Conservation (phyloP, 1,140 invertebrate genomes). For the Hesperophylax magnus region DNA sequence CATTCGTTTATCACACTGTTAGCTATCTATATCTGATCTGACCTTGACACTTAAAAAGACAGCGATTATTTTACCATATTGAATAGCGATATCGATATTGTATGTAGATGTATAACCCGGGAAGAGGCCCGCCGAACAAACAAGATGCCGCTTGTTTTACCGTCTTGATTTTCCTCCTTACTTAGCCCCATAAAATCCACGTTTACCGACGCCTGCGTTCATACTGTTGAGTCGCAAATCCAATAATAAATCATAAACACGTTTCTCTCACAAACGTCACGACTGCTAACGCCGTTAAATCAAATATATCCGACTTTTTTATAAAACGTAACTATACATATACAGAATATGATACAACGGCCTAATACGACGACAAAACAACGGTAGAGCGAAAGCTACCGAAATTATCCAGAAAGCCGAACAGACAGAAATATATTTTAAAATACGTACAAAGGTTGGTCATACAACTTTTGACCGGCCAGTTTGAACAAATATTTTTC, state of each 20-base stretch:
- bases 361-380: slow-evolving; percentile 5
- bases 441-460: slow-evolving; percentile 23
- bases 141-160: slow-evolving; percentile 2
- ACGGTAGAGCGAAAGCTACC: slow-evolving; percentile 22
- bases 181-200: slow-evolving; percentile 8
- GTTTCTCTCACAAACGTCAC: slow-evolving; percentile 31
- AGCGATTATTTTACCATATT: neutral
- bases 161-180: slow-evolving; percentile 12
- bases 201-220: neutral
- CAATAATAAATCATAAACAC: slow-evolving; percentile 42
- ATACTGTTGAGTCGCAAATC: slow-evolving; percentile 27
- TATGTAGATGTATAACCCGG: neutral
- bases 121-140: slow-evolving; percentile 6
- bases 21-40: neutral
- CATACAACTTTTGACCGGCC: neutral
- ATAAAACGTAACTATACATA: slow-evolving; percentile 23
- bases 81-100: slow-evolving; percentile 10
- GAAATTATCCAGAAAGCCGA: slow-evolving; percentile 15
- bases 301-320: slow-evolving; percentile 34
- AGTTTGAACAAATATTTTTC: slow-evolving; percentile 16
- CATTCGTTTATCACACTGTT: slow-evolving; percentile 13
- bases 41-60: slow-evolving; percentile 17
- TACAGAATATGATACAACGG: slow-evolving; percentile 24
- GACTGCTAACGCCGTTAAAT: slow-evolving; percentile 18
- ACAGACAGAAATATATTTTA: slow-evolving; percentile 26